A percentile compares a stretch with the other conserved stretches of the same genome.
These are phyloP conservation scores for Perca schrenkii DNA, from an alignment of 2,113 vertebrate species.

Conservation along the genomic window DNA sequence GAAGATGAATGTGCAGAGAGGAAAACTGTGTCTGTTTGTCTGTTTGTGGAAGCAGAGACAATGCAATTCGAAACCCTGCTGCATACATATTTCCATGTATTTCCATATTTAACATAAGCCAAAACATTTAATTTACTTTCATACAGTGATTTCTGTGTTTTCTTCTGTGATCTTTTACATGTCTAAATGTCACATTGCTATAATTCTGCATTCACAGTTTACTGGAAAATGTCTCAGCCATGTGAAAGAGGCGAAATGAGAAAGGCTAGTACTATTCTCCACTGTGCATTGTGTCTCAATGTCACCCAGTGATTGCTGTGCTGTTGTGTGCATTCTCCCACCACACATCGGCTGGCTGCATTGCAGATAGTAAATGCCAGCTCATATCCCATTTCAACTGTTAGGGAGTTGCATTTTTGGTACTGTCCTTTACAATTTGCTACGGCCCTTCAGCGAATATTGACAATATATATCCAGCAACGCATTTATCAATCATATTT, in stretches of 20 bases:
- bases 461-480: constrained; percentile 32
- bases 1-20: constrained; percentile 49
- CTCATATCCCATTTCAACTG: constrained; percentile 53
- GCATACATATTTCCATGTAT: constrained; percentile 58
- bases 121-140: constrained; percentile 42
- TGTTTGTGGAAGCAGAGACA: constrained; percentile 38
- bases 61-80: constrained; percentile 39
- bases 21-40: constrained; percentile 13
- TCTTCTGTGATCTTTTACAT: background rate
- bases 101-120: constrained; percentile 59
- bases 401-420: constrained; percentile 49
- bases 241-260: constrained; percentile 32
- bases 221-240: constrained; percentile 16
- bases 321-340: constrained; percentile 50
- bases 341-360: constrained; percentile 57
- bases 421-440: constrained; percentile 30
- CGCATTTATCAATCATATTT: constrained; percentile 69
- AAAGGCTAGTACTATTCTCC: constrained; percentile 47
- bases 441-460: constrained; percentile 9
- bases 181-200: constrained; percentile 11
- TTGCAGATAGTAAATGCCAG: constrained; percentile 58
- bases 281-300: constrained; percentile 64
- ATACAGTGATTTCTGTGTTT: background rate
- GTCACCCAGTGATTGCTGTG: constrained; percentile 63
- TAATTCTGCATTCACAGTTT: constrained; percentile 35